Evolutionary conservation across 1,140 invertebrate genomes (phyloP).

Genomic region (Trichonephila clavata): DNA sequence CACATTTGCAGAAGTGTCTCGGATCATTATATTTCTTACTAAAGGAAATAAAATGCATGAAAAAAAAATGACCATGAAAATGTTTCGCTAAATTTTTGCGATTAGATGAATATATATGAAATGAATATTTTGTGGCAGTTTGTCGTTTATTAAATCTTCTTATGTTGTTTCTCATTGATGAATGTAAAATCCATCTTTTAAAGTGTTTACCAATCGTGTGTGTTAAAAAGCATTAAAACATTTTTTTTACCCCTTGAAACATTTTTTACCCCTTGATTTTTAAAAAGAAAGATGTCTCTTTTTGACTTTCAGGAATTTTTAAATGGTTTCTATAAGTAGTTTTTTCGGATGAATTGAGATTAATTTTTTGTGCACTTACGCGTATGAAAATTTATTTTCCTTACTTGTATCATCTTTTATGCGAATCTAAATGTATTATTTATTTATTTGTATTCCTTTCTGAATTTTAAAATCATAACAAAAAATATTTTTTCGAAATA

Average conservation of each 20-base stretch:
- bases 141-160: not conserved
- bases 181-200: not conserved
- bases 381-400: too few species aligned
- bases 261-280: too few species aligned
- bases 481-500: too few species aligned
- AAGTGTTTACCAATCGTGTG: not conserved
- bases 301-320: too few species aligned
- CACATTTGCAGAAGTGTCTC: constrained; percentile 21
- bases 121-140: not conserved
- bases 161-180: not conserved
- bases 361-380: too few species aligned
- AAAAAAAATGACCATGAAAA: not conserved
- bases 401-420: too few species aligned
- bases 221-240: not conserved
- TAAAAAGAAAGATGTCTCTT: too few species aligned
- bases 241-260: not conserved
- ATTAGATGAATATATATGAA: not conserved
- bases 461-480: too few species aligned
- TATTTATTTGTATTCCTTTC: too few species aligned
- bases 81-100: constrained; percentile 1
- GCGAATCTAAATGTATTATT: too few species aligned
- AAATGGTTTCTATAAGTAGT: too few species aligned
- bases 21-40: not conserved
- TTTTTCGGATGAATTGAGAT: too few species aligned
- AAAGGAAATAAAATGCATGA: constrained; percentile 18